Base-by-base conservation (phyloP, 2,113 vertebrate species). In the Paradoxurus hermaphroditus region DNA sequence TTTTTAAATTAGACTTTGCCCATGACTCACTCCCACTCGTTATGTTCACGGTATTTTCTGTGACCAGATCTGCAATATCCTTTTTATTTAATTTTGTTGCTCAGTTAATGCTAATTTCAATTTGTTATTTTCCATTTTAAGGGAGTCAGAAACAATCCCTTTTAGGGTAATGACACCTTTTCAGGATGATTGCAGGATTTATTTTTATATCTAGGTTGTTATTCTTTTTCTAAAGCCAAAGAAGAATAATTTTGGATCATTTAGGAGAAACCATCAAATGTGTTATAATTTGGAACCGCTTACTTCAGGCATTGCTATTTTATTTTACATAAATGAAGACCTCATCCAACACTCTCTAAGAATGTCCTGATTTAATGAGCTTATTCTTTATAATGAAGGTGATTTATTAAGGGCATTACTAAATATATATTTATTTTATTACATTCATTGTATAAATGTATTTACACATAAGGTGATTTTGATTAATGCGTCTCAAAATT, bases 141-240 rank as follows among this genome's bases (percentile, higher is more conserved):
- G 16, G n/a, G 16, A 95, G 36, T 51, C 49, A 93, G 84, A 90
- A 78, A 84, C 4, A 79, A 11, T 89, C 19, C 39, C n/a, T 91
- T 94, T 89, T 46, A 89, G 11, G 67, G 89, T 91, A 96, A 93
- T 86, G 59, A 86, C n/a, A 86, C 41, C 15, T 18, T 93, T 93
- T 89, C 89, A 84, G 41, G 25, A 86, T 85, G 27, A 75, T 67
- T 86, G 59, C 62, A 4, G 21, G 23, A 63, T 94, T 95, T 86
- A 85, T 90, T 96, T 98, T 94, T n/a, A 73, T 86, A 63, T 89
- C 34, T 59, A 91, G 83, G 27, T 51, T 82, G 79, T 62, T 96
- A n/a, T 36, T 94, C 49, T 70, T 79, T 92, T 93, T 51, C 51
- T 83, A 59, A 94, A 56, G 14, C 23, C 73, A 77, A 36, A 79